Conservation (phyloP, 1,140 invertebrate species). For the Drosophila micromelanica region DNA sequence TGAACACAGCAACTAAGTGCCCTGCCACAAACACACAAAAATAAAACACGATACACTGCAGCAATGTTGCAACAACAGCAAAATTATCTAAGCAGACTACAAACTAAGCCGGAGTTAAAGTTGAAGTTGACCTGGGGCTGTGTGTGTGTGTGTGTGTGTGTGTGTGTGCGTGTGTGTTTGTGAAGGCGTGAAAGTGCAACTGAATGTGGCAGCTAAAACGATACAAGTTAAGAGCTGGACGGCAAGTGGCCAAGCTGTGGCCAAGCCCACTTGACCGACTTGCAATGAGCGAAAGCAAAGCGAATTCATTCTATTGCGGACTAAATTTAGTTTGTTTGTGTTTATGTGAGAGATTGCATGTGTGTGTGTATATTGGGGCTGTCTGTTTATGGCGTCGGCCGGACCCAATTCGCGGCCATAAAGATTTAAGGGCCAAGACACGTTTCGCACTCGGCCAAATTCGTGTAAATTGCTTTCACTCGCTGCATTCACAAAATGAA, state of each 20-base stretch:
- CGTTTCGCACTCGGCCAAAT: conserved; percentile 66
- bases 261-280: conserved; percentile 36
- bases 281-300: conserved; percentile 37
- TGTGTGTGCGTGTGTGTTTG: not conserved
- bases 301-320: conserved; percentile 22
- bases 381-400: conserved; percentile 33
- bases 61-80: conserved; percentile 51
- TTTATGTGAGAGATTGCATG: not conserved
- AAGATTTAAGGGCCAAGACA: conserved; percentile 65
- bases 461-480: conserved; percentile 78
- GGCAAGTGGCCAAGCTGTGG: conserved; percentile 1
- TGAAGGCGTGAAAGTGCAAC: conserved; percentile 45
- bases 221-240: conserved; percentile 18
- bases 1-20: conserved; percentile 54
- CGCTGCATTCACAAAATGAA: conserved; percentile 60
- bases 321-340: not conserved
- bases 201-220: conserved; percentile 21
- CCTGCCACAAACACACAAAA: not conserved
- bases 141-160: conserved; percentile 1
- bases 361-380: conserved; percentile 9
- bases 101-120: conserved; percentile 31
- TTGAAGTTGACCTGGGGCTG: not conserved
- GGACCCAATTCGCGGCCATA: conserved; percentile 53
- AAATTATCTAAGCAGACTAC: conserved; percentile 66
- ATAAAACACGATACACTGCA: conserved; percentile 7